Conservation (phyloP, 2,888 invertebrate species). For the Onchidella celtica region DNA sequence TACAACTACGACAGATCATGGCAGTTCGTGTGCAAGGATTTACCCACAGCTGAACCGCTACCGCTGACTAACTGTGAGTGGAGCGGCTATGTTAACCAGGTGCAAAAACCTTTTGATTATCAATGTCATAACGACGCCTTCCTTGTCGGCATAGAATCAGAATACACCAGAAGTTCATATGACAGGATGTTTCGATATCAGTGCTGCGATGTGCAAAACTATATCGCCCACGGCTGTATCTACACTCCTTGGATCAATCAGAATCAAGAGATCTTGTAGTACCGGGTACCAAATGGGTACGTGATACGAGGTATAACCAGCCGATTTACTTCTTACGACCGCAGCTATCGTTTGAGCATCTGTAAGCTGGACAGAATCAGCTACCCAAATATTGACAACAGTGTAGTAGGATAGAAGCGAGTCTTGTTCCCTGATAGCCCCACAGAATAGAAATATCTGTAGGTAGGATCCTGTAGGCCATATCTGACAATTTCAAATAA, state of each 20-base stretch:
- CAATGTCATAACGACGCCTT: slow-evolving; percentile 7
- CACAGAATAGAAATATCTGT: too few relatives aligned
- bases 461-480: too few relatives aligned
- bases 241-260: background rate
- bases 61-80: background rate
- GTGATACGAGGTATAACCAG: background rate
- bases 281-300: background rate
- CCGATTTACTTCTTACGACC: too few relatives aligned
- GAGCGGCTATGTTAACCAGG: background rate
- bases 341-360: too few relatives aligned
- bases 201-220: background rate
- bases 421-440: too few relatives aligned
- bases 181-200: slow-evolving; percentile 4
- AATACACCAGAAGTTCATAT: background rate
- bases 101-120: background rate
- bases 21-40: background rate
- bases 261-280: background rate
- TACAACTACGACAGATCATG: background rate
- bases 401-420: too few relatives aligned
- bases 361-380: too few relatives aligned
- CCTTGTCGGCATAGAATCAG: background rate
- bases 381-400: too few relatives aligned
- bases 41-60: background rate
- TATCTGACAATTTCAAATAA: too few relatives aligned
- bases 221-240: background rate